phyloP scores from a whole-genome alignment of 2,797 vertebrate genomes.

The Microhierax caerulescens region DNA sequence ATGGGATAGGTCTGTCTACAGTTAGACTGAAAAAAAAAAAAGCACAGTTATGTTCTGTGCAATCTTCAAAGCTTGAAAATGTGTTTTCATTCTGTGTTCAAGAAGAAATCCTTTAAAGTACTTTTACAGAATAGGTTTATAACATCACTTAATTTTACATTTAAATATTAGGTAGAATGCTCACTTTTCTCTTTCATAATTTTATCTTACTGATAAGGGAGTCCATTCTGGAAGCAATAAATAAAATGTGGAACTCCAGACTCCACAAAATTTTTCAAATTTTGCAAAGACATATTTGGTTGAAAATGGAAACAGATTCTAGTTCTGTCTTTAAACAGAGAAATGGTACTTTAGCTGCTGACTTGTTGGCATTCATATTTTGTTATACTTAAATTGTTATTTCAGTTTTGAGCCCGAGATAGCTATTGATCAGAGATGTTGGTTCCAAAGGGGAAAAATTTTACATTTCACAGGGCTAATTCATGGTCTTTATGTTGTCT shows the following conservation, averaged over 20 bases:
- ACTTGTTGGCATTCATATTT: neutral
- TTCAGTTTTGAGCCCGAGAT: neutral
- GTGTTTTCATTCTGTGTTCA: neutral
- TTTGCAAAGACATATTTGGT: neutral
- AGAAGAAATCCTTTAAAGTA: neutral
- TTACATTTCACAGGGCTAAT: neutral
- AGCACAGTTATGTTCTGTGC: accelerated
- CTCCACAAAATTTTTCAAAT: neutral
- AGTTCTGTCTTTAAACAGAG: neutral
- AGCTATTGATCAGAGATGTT: neutral
- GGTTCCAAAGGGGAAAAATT: neutral
- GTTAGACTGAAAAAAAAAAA: neutral
- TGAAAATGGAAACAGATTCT: neutral
- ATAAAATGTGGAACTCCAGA: neutral
- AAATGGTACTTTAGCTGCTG: neutral
- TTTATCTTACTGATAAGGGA: neutral
- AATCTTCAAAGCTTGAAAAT: neutral
- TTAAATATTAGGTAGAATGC: neutral
- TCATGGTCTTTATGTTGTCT: neutral
- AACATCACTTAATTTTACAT: neutral
- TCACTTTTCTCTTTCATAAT: neutral
- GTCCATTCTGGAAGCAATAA: neutral
- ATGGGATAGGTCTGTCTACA: neutral
- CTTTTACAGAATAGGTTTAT: neutral
- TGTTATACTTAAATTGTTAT: neutral